Evolutionary conservation across 2,888 invertebrate species (phyloP), one percentile per base, ranked within the genome.

Genomic region (Microctonus aethiopoides): DNA sequence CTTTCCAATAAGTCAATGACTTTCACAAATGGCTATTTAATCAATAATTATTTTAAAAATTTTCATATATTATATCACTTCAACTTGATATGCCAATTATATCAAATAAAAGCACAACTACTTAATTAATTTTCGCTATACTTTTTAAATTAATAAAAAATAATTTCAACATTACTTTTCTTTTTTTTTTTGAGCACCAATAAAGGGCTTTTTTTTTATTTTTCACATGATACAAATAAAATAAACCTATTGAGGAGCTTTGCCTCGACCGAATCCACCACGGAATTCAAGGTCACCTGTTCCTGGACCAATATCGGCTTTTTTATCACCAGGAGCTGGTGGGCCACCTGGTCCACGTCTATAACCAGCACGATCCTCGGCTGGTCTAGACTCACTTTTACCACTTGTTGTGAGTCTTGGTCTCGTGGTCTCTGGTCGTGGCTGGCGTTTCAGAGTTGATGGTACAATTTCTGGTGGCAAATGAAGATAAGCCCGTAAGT

Each of bases 391-490:
- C 75, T 95, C 92, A 56, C 90, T 89, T 76, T 92, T 88, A 22
- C 93, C 90, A 41, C 91, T 90, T 3, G 91, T 89, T 52, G 93
- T 90, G 0, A 92, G 90, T 73, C 95, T 91, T 64, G 95, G 93
- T 70, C 96, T 91, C 36, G 93, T 92, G 2, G 96, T 92, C 87
- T 97, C 97, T 3, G 95, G 91, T 76, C 96, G 91, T 10, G 92
- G 91, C 79, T 96, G 96, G 75, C 97, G 92, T 89, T 98, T 99
- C 77, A 99, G 90, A 0, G 99, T 99, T 1, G 98, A 94, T 46
- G 99, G 99, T 39, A 99, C 98, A 88, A 99, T 99, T 91, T 99
- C 99, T 75, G 98, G 94, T 9, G 99, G 99, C 83, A 99, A 90
- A 85, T 99, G 98, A 76, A 99, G 91, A 88, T 95, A 98, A 84